These are phyloP conservation scores for Elachura formosa DNA, from an alignment of 2,113 vertebrate genomes.

Conservation along the genomic window DNA sequence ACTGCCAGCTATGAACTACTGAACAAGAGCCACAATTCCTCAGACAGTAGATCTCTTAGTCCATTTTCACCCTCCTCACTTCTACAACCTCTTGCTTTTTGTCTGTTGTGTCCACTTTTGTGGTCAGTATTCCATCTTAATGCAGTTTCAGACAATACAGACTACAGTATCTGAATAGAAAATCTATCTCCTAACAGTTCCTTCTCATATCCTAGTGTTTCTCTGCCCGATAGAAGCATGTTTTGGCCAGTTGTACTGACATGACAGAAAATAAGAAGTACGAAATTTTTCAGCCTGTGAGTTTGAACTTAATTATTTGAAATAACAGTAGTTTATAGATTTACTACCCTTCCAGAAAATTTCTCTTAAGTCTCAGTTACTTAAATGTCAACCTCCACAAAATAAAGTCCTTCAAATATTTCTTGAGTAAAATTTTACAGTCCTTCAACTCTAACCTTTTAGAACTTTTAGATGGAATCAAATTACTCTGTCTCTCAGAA, in stretches of 20 bases:
- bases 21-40: not conserved
- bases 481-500: not conserved
- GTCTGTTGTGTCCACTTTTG: fast-evolving
- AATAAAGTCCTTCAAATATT: not conserved
- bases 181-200: not conserved
- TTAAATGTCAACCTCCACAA: not conserved
- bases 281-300: not conserved
- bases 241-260: not conserved
- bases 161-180: not conserved
- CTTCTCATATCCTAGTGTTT: not conserved
- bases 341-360: not conserved
- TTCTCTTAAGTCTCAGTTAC: not conserved
- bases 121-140: not conserved
- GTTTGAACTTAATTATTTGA: not conserved
- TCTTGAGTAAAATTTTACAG: not conserved
- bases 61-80: fast-evolving
- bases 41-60: fast-evolving
- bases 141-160: not conserved
- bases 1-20: not conserved
- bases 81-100: not conserved
- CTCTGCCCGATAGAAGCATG: not conserved
- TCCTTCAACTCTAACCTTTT: not conserved
- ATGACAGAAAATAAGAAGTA: not conserved
- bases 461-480: not conserved
- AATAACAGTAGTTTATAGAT: not conserved